Base-by-base conservation (phyloP, 2,888 invertebrate species). In the Pogonocherus hispidulus region DNA sequence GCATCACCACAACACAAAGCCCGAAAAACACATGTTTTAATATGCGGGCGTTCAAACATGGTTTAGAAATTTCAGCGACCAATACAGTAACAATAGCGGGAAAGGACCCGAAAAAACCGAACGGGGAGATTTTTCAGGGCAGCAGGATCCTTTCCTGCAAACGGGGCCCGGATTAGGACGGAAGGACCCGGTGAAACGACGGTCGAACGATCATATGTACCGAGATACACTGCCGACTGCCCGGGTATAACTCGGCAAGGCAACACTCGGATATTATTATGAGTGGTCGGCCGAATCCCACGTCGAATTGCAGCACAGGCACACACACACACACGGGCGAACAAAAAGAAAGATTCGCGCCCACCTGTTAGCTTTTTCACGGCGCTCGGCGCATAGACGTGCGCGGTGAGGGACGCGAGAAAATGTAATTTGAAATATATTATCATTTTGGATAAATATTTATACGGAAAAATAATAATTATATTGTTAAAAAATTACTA, bases 201-300 rank as follows among this genome's bases (percentile, higher is more conserved):
- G 71, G 70, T 74, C 68, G 69, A 76, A 76, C 77, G 73, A 73
- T 78, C 80, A 81, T 80, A 71, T 81, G 81, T 73, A 76, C 72
- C 69, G 72, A 66, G 73, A 72, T 65, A 72, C 76, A 80, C 79
- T 79, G 80, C 73, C 73, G 78, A 74, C 77, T 77, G n/a, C n/a
- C n/a, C n/a, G n/a, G n/a, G n/a, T n/a, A n/a, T n/a, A 8, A 27
- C 4, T 27, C 27, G 27, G 8, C 27, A 27, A 27, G 8, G 27
- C 27, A 8, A 27, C 4, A 27, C 27, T 27, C 4, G 27, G 27
- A 27, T 27, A 27, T 27, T 27, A 27, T 27, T 27, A 27, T 80
- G 81, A 81, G 78, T 79, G 79, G 79, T 80, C 78, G 79, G 79
- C 80, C 79, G 77, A 82, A 81, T 78, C 83, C 83, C 82, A 83